These are phyloP conservation scores for Platyscapa corneri DNA, from an alignment of 1,140 invertebrate genomes.

Conservation along the genomic window DNA sequence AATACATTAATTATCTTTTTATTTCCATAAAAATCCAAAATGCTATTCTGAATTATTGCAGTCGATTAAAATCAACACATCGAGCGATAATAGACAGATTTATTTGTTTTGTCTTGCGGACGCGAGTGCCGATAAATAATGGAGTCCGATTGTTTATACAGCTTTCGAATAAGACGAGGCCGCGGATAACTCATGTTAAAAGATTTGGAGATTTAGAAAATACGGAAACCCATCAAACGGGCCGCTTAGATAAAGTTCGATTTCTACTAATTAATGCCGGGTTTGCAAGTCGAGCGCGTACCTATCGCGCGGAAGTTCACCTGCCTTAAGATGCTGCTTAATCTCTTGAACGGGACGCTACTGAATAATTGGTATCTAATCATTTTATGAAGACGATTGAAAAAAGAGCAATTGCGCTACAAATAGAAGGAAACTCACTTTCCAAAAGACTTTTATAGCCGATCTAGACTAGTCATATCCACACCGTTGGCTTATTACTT, in stretches of 20 bases:
- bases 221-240: background rate
- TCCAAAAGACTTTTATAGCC: background rate
- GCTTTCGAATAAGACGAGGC: background rate
- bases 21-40: background rate
- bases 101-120: background rate
- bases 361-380: background rate
- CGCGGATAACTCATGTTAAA: background rate
- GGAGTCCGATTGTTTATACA: background rate
- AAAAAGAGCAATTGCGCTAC: background rate
- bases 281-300: background rate
- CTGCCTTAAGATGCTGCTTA: background rate
- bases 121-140: background rate
- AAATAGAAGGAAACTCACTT: background rate
- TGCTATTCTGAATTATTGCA: background rate
- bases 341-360: background rate
- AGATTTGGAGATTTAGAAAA: background rate
- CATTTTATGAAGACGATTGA: background rate
- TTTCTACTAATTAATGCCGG: slow-evolving; percentile 7
- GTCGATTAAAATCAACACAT: background rate
- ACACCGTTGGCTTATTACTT: background rate
- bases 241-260: background rate
- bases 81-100: background rate
- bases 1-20: background rate
- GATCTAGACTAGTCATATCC: background rate
- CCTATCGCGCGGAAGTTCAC: background rate